These are phyloP conservation scores for Cyclura pinguis DNA, from an alignment of 2,797 vertebrate genomes.

Conservation along the genomic window DNA sequence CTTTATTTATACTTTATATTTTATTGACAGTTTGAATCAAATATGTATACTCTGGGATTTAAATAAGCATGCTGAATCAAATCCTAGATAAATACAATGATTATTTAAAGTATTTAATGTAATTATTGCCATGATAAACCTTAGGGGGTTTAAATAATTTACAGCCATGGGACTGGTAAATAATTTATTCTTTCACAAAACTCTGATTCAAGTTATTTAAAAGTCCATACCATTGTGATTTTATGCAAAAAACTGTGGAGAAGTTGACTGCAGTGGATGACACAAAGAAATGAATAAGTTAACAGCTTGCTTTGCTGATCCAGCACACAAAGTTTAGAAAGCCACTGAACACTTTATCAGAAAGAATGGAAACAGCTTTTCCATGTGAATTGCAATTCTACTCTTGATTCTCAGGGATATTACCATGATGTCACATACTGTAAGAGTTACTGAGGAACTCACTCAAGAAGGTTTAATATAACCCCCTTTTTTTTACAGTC, in stretches of 20 bases:
- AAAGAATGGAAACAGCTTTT: background rate
- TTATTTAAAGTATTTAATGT: constrained; percentile 52
- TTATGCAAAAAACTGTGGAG: background rate
- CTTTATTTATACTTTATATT: constrained; percentile 27
- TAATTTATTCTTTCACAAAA: constrained; percentile 31
- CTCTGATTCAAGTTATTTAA: background rate
- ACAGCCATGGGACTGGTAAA: constrained; percentile 45
- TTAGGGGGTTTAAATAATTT: constrained; percentile 23
- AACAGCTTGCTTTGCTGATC: background rate
- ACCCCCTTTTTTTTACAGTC: background rate
- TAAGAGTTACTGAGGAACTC: background rate
- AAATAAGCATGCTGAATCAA: constrained; percentile 35
- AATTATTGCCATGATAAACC: constrained; percentile 57
- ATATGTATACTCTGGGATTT: constrained; percentile 1
- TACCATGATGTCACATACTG: background rate
- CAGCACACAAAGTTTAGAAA: background rate
- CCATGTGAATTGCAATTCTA: background rate
- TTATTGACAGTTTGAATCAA: constrained; percentile 3
- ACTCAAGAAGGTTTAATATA: background rate
- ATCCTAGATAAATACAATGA: background rate
- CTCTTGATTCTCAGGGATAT: background rate
- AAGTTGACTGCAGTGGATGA: background rate
- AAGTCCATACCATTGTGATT: background rate
- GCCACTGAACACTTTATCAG: background rate
- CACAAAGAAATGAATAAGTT: background rate